phyloP scores from a whole-genome alignment of 2,797 vertebrate species.

The Sebastes trivittatus region DNA sequence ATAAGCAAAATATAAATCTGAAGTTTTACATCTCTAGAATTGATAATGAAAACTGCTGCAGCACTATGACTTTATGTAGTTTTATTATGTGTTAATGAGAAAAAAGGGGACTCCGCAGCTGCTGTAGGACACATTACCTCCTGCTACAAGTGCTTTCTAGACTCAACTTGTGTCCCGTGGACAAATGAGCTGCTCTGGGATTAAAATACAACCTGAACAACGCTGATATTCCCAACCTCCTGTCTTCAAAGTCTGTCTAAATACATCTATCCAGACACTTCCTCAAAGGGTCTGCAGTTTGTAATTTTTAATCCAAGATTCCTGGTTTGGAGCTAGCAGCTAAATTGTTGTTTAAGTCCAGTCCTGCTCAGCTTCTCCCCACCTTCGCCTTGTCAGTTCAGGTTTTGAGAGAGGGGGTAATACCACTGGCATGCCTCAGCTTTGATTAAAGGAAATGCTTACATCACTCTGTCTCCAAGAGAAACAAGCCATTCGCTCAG shows the following conservation, averaged over 20 bases:
- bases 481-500: conserved; percentile 44
- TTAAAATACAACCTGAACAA: conserved; percentile 1
- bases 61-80: neutral
- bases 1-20: conserved; percentile 20
- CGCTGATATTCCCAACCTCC: conserved; percentile 7
- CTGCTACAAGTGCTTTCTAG: conserved; percentile 3
- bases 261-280: neutral
- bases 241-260: neutral
- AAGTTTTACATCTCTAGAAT: conserved; percentile 12
- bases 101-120: neutral
- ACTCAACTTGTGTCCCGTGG: neutral
- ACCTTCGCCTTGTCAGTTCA: conserved; percentile 41
- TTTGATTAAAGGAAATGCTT: conserved; percentile 74
- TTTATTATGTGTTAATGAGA: conserved; percentile 6
- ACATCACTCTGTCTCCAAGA: conserved; percentile 65
- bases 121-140: neutral
- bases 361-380: conserved; percentile 36
- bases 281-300: conserved; percentile 4
- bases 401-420: conserved; percentile 19
- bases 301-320: neutral
- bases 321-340: neutral
- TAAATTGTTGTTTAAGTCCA: neutral
- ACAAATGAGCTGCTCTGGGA: conserved; percentile 12
- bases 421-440: conserved; percentile 62
- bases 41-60: neutral